A percentile compares a stretch with the other conserved stretches of the same genome.
Evolutionary conservation across 35 echinoderm and acorn worm genomes (phyloP).

Genomic region (Amphiura filiformis): DNA sequence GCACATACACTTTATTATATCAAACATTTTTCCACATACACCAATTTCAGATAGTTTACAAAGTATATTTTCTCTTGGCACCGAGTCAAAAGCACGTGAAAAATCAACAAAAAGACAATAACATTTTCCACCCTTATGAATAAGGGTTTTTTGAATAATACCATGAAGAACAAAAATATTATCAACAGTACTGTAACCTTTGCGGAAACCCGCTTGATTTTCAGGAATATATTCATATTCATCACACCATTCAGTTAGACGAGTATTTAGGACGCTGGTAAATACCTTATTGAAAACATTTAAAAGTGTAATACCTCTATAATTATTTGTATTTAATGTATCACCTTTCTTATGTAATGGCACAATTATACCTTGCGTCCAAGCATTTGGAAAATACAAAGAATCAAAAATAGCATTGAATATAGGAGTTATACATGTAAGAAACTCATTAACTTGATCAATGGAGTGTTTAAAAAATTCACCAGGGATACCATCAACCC

Average conservation of each 20-base stretch:
- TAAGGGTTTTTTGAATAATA: background rate
- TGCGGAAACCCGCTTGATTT: background rate
- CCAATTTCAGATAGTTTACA: background rate
- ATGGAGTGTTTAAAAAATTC: too few relatives aligned
- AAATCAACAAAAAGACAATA: background rate
- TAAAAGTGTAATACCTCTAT: background rate
- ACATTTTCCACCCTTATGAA: background rate
- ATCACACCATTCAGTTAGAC: background rate
- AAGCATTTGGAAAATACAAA: too few relatives aligned
- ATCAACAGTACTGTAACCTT: background rate
- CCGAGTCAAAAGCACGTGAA: background rate
- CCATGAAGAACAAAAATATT: background rate
- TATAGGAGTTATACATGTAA: too few relatives aligned
- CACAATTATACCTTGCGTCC: background rate
- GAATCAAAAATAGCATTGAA: too few relatives aligned
- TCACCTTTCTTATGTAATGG: background rate
- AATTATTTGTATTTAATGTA: background rate
- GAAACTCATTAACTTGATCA: too few relatives aligned
- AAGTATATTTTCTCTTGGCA: background rate
- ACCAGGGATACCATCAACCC: too few relatives aligned
- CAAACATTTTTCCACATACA: background rate
- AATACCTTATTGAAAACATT: background rate
- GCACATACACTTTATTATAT: background rate
- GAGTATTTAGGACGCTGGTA: background rate
- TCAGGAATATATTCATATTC: background rate